phyloP scores from a whole-genome alignment of 2,113 vertebrate genomes.

The Prolemur simus region DNA sequence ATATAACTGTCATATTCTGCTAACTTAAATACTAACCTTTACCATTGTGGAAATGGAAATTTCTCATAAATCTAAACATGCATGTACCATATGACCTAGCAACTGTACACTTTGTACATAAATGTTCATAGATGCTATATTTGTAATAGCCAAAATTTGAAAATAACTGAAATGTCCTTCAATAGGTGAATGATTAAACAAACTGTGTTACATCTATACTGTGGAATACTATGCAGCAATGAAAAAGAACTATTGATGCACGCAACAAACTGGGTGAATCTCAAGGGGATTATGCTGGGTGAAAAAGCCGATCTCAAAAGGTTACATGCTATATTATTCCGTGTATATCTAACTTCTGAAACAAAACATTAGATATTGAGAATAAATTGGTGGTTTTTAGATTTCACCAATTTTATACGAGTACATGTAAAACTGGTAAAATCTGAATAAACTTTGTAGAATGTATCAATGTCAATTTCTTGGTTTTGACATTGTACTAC shows the following conservation, averaged over 20 bases:
- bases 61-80: background rate
- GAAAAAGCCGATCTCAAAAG: background rate
- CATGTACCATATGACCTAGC: background rate
- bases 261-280: background rate
- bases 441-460: background rate
- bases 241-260: background rate
- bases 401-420: background rate
- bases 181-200: background rate
- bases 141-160: background rate
- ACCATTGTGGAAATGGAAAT: background rate
- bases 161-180: background rate
- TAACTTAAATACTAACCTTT: too few relatives aligned
- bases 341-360: background rate
- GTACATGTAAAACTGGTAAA: background rate
- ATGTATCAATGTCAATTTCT: background rate
- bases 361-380: background rate
- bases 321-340: background rate
- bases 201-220: background rate
- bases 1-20: background rate
- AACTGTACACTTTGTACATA: background rate
- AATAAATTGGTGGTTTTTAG: background rate
- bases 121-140: background rate
- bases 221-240: background rate
- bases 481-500: background rate
- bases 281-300: background rate